A percentile compares a stretch with the other conserved stretches of the same genome.
These are phyloP conservation scores for Apocheima hispidaria DNA, from an alignment of 2,888 invertebrate genomes.

Conservation along the genomic window DNA sequence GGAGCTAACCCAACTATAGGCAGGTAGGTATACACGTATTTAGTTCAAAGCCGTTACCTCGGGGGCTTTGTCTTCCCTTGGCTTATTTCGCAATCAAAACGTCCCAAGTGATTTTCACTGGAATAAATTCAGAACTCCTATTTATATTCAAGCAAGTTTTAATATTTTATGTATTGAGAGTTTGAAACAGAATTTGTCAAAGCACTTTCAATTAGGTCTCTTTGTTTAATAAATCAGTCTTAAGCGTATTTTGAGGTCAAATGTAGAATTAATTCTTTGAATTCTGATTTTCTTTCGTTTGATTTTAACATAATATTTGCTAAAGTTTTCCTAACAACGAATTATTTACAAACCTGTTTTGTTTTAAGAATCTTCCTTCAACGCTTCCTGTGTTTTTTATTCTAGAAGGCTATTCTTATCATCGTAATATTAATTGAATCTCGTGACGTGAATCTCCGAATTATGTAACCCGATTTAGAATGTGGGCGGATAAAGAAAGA, in stretches of 20 bases:
- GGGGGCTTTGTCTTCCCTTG: conserved; percentile 56
- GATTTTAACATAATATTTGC: background rate
- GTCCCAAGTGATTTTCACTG: conserved; percentile 49
- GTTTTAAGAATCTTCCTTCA: background rate
- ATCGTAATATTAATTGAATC: conserved; percentile 28
- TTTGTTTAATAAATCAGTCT: conserved; percentile 27
- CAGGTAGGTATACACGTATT: conserved; percentile 45
- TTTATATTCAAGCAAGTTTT: conserved; percentile 39
- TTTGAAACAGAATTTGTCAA: conserved; percentile 37
- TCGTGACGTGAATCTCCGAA: conserved; percentile 24
- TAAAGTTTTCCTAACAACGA: background rate
- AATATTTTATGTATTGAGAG: conserved; percentile 37
- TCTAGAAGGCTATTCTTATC: conserved; percentile 10
- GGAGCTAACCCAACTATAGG: conserved; percentile 22
- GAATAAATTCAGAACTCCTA: conserved; percentile 38
- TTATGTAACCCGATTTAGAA: conserved; percentile 37
- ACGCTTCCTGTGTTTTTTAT: background rate
- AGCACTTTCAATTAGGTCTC: conserved; percentile 39
- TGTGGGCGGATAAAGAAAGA: conserved; percentile 46
- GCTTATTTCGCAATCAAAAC: conserved; percentile 63
- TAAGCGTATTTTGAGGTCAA: conserved; percentile 26
- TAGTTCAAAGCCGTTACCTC: conserved; percentile 55
- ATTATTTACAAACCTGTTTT: background rate
- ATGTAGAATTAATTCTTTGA: conserved; percentile 18
- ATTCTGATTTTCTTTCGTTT: conserved; percentile 12